Base-by-base conservation (phyloP, 2,113 vertebrate species). In the Anolis sagrei region DNA sequence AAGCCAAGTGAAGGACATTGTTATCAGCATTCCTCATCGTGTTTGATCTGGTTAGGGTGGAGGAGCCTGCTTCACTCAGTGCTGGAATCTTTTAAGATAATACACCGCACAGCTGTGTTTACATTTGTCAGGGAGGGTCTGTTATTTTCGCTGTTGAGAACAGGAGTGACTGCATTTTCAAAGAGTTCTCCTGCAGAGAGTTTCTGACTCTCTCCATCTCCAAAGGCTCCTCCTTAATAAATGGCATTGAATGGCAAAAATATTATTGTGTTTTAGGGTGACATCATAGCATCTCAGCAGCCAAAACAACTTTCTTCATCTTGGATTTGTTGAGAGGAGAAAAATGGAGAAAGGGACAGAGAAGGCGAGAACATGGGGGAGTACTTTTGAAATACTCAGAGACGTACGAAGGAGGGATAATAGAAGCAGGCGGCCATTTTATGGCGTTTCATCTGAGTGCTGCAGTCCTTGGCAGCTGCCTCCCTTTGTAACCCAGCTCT, bases 91-190 rank as follows among this genome's bases (percentile, higher is more conserved):
- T 89, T 89, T 84, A 68, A 80, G 87, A 87, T 74, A 91, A 83
- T 61, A 91, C 90, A 93, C 90, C 89, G 85, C 88, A 91, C 88
- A 87, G 84, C 79, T 90, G 75, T 90, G 87, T 83, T 70, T 95
- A 66, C 69, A 89, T 76, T 72, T 94, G 79, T 76, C 94, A 85
- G 86, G 49, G 69, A 85, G 83, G 81, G 86, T 92, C 85, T 90
- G 81, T 86, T 92, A 89, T 91, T 95, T 94, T 93, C 91, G 77
- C 88, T 88, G 89, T 18, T 85, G 92, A 92, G 82, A 88, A 91
- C 88, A 66, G 21, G 29, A 58, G 79, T 87, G 86, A 92, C 91
- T 84, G 85, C 78, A 90, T 90, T 91, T 95, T 91, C 86, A 90
- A 81, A 81, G 92, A 91, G 34, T 82, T 92, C 92, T 92, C 88